A percentile compares a stretch with the other conserved stretches of the same genome.
These are phyloP conservation scores for Agriopis leucophaearia DNA, from an alignment of 2,888 invertebrate species.

Conservation along the genomic window DNA sequence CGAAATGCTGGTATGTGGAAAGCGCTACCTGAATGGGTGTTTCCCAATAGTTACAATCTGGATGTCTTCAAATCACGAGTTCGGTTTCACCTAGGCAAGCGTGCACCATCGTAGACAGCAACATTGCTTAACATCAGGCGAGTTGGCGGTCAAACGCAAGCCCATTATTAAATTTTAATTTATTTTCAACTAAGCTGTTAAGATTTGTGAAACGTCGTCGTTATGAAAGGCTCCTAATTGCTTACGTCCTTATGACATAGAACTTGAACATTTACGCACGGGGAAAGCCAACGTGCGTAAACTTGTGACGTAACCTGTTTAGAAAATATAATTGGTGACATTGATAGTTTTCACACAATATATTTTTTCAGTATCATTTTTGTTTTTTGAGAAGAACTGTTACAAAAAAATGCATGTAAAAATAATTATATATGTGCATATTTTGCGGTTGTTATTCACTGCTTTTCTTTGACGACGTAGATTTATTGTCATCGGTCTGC, in stretches of 20 bases:
- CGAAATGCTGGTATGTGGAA: too few relatives aligned
- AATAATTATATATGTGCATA: background rate
- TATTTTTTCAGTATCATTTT: background rate
- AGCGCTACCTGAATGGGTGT: too few relatives aligned
- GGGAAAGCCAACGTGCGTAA: constrained; percentile 15
- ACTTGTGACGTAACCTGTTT: background rate
- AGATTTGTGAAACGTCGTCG: too few relatives aligned
- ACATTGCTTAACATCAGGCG: too few relatives aligned
- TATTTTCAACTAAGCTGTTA: too few relatives aligned
- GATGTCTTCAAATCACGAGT: too few relatives aligned
- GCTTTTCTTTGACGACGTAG: background rate
- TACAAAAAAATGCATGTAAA: background rate
- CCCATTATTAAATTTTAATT: too few relatives aligned
- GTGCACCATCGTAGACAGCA: too few relatives aligned
- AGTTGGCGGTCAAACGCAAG: too few relatives aligned
- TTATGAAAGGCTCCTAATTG: background rate
- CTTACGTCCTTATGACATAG: background rate
- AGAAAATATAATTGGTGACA: background rate
- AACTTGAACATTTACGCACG: background rate
- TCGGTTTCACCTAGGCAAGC: too few relatives aligned
- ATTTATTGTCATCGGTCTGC: background rate
- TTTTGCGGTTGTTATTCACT: background rate
- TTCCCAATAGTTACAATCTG: too few relatives aligned
- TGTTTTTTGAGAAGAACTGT: background rate
- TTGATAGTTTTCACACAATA: constrained; percentile 7